Percentiles rank a stretch among this genome's conserved stretches.
Evolutionary conservation across 2,797 vertebrate species (phyloP).

Genomic region (Sphaeramia orbicularis): DNA sequence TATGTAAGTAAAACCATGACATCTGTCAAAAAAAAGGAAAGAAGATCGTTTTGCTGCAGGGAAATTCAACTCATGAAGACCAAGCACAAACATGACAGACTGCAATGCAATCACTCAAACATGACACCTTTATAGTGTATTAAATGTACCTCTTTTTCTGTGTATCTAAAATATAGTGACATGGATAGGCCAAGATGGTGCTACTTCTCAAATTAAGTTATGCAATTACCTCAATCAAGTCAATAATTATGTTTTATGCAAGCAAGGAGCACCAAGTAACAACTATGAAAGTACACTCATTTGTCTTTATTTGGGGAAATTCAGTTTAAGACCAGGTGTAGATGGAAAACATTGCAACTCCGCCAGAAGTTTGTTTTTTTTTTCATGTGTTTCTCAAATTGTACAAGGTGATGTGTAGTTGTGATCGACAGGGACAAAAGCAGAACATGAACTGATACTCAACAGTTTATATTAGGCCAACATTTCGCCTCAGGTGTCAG

Average conservation of each 20-base stretch:
- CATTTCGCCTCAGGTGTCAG: constrained; percentile 33
- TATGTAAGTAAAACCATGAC: too few species aligned
- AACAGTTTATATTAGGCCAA: constrained; percentile 26
- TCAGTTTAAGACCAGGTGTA: too few species aligned
- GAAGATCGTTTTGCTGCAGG: constrained; percentile 10
- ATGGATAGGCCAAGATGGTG: constrained; percentile 15
- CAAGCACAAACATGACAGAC: constrained; percentile 17
- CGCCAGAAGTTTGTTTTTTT: too few species aligned
- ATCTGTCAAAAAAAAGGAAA: too few species aligned
- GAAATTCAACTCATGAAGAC: constrained; percentile 8
- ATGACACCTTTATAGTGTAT: not conserved
- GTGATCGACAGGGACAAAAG: not conserved
- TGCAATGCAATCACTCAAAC: constrained; percentile 4
- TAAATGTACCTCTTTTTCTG: constrained; percentile 1
- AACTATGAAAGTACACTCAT: too few species aligned
- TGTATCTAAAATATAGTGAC: not conserved
- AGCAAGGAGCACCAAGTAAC: too few species aligned
- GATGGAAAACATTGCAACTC: too few species aligned
- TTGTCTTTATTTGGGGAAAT: too few species aligned
- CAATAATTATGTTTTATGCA: too few species aligned
- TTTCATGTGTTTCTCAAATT: not conserved
- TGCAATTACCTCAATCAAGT: too few species aligned
- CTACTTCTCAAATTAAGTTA: too few species aligned
- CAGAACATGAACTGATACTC: not conserved
- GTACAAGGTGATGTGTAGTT: not conserved